Conservation (phyloP, 2,888 invertebrate genomes). For the Tetramorium bicarinatum region DNA sequence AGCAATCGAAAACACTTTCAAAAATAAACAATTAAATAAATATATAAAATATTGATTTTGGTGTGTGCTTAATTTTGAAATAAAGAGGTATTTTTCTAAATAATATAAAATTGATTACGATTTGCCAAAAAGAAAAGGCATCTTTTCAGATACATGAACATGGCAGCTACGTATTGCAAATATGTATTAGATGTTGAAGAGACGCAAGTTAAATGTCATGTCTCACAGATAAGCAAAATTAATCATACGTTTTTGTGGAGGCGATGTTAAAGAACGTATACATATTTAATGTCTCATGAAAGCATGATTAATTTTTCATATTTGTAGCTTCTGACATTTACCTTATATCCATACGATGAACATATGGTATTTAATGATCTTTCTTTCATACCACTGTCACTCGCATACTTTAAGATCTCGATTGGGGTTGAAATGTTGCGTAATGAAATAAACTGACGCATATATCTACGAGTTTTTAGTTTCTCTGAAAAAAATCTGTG, state of each 20-base stretch:
- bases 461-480: conserved; percentile 31
- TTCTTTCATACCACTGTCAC: not conserved
- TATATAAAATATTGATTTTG: not conserved
- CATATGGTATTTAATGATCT: conserved; percentile 1
- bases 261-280: conserved; percentile 1
- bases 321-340: conserved; percentile 5
- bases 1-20: not conserved
- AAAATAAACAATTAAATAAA: not conserved
- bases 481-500: conserved; percentile 3
- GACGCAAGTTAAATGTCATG: not conserved
- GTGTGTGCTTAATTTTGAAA: not conserved
- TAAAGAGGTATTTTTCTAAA: not conserved
- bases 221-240: conserved; percentile 33
- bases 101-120: not conserved
- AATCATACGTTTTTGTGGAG: conserved; percentile 5
- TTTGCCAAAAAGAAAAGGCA: not conserved
- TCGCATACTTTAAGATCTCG: not conserved
- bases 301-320: conserved; percentile 21
- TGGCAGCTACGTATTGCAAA: not conserved
- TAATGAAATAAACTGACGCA: conserved; percentile 26
- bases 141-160: not conserved
- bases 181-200: conserved; percentile 5
- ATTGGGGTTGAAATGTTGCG: conserved; percentile 10
- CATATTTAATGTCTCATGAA: conserved; percentile 20
- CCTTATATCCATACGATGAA: not conserved